Evolutionary conservation across 2,113 vertebrate species (phyloP), one percentile per base, ranked within the genome.

Genomic region (Podocnemis expansa): DNA sequence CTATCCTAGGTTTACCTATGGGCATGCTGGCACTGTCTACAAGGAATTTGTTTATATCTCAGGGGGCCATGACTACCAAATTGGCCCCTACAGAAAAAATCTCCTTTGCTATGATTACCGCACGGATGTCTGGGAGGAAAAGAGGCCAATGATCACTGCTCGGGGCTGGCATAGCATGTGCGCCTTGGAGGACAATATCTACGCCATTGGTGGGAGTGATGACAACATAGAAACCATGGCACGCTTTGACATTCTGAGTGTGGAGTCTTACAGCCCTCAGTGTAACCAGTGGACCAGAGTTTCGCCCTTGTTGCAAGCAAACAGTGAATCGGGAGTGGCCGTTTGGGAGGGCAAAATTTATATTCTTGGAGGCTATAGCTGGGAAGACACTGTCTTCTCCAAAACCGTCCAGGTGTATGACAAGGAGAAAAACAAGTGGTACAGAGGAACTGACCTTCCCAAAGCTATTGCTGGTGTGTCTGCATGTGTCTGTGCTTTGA

Each of bases 151-250:
- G 99, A 97, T 97, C 24, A 97, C 98, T 0, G 99, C 99, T 0
- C 98, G 99, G 0, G 99, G 99, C 25, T 99, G 99, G 99, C 99
- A 99, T 98, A 99, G 99, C 97, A 99, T 99, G 99, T 99, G 99
- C 63, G 99, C 99, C 79, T 95, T 99, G 51, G 97, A 97, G 31
- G 98, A 99, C 92, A 98, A 93, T 21, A 98, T 99, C 96, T 99
- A 99, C 75, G 98, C 98, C 88, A 98, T 99, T 0, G 99, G 99
- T 0, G 99, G 99, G 96, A 99, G 99, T 2, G 98, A 99, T 9
- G 99, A 99, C 97, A 98, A 98, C 63, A 97, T 98, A 8, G 99
- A 99, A 89, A 99, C 98, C 89, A 98, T 99, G 93, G 99, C 99
- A 52, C 99, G 99, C 6, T 99, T 99, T 0, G 99, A 99, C 75